A percentile compares a stretch with the other conserved stretches of the same genome.
phyloP scores from a whole-genome alignment of 2,113 vertebrate species.

The Cinclus mexicanus region DNA sequence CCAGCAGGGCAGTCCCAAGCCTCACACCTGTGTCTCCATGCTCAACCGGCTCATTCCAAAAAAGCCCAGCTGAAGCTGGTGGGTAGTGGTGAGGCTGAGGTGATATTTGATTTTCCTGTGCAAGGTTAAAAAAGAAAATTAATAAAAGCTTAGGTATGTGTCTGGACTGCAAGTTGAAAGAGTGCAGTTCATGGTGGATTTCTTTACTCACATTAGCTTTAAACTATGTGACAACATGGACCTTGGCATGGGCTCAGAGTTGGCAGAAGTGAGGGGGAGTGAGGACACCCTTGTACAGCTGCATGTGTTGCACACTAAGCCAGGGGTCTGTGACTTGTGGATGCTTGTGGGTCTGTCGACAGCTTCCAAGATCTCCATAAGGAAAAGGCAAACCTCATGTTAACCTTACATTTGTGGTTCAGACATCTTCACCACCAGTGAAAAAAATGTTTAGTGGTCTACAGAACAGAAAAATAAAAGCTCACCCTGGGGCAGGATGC shows the following conservation, averaged over 20 bases:
- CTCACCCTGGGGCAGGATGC: not conserved
- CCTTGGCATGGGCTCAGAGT: fast-evolving
- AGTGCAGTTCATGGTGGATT: not conserved
- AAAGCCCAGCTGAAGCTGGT: not conserved
- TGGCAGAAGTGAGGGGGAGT: not conserved
- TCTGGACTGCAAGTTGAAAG: not conserved
- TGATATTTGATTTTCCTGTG: not conserved
- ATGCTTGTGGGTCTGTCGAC: not conserved
- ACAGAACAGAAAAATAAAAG: not conserved
- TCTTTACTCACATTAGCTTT: not conserved
- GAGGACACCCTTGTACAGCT: not conserved
- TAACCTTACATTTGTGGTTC: not conserved
- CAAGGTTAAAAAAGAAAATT: not conserved
- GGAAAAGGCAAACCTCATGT: not conserved
- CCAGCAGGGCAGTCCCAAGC: not conserved
- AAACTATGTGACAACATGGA: not conserved
- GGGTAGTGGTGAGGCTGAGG: fast-evolving
- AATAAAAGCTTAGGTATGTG: not conserved
- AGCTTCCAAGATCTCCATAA: not conserved
- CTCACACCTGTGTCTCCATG: fast-evolving
- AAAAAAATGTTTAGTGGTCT: not conserved
- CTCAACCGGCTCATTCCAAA: not conserved
- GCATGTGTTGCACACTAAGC: fast-evolving
- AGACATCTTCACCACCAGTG: not conserved
- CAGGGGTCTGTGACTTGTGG: not conserved